Conservation (phyloP, 2,797 vertebrate genomes). For the Notamacropus eugenii region DNA sequence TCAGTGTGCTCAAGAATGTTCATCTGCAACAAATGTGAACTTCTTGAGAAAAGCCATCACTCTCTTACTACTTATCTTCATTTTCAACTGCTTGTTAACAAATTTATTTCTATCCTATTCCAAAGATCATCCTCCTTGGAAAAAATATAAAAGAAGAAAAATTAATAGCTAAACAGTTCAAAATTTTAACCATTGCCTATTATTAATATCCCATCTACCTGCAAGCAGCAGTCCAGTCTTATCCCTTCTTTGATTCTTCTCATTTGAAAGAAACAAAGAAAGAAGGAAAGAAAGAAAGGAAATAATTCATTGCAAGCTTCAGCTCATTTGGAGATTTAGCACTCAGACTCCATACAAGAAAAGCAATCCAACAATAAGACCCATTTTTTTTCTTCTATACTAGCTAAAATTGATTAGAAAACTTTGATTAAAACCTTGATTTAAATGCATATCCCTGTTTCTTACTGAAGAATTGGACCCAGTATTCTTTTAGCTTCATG, state of each 20-base stretch:
- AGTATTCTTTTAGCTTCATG: background rate
- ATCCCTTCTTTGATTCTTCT: background rate
- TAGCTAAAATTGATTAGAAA: background rate
- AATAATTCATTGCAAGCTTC: background rate
- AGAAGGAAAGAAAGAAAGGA: too few relatives aligned
- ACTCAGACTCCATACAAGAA: background rate
- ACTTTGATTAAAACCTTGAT: background rate
- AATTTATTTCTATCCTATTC: background rate
- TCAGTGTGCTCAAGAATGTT: background rate
- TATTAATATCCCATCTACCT: background rate
- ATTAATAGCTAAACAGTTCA: background rate
- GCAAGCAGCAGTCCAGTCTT: background rate
- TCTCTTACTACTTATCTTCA: background rate
- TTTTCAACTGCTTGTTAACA: background rate
- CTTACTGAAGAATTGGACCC: background rate
- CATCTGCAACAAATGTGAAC: background rate
- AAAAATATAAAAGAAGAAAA: background rate
- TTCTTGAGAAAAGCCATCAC: background rate
- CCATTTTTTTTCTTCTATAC: background rate
- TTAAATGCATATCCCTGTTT: background rate
- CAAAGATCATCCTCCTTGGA: background rate
- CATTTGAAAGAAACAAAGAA: background rate
- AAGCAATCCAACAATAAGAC: background rate
- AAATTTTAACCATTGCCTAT: background rate
- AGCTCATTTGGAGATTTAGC: background rate